Base-by-base conservation (phyloP, 2,797 vertebrate genomes). In the Notolepis coatsorum region DNA sequence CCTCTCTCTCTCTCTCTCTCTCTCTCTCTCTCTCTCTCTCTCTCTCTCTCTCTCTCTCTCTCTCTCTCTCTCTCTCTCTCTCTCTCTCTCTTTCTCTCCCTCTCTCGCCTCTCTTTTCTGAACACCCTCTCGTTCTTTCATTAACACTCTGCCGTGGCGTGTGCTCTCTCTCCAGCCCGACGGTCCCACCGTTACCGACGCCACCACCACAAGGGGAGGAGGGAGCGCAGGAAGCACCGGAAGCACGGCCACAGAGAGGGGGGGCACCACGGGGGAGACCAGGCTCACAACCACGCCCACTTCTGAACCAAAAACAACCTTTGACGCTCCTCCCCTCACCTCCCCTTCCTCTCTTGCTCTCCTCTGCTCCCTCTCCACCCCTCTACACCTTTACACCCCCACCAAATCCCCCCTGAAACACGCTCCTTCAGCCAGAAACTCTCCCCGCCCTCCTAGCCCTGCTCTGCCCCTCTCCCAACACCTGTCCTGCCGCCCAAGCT, bases 151-250 rank as follows among this genome's bases (percentile, higher is more conserved):
- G 2, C 7, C 15, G 45, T 31, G 2, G 5, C 15, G 45, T 31
- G 35, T 4, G 21, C 28, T 43, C 30, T 20, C 35, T 37, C 53
- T 49, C 20, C 85, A 97, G 96, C 95, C 74, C 91, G 95, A 71
- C 90, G 95, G 75, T 94, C 95, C 25, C 95, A 97, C 75, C 94
- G 96, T 43, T 94, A 92, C 70, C 92, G 96, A 33, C 93, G 96
- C 63, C 95, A 91, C 73, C 96, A 92, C 80, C 96, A 93, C 92
- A 95, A 95, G 90, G 88, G 92, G n/a, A 93, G 82, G 80, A 95
- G 94, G 76, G 96, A 98, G 84, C 93, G 92, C 86, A 92, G 96
- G 77, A 98, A 96, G 95, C 96, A 94, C 89, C 93, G 86, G 90
- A 90, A 85, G 79, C 92, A 93, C 21, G 85, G 88, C 65, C 90